Percentiles rank a stretch among this genome's conserved stretches.
phyloP scores from a whole-genome alignment of 2,113 vertebrate genomes.

The Callospermophilus lateralis region DNA sequence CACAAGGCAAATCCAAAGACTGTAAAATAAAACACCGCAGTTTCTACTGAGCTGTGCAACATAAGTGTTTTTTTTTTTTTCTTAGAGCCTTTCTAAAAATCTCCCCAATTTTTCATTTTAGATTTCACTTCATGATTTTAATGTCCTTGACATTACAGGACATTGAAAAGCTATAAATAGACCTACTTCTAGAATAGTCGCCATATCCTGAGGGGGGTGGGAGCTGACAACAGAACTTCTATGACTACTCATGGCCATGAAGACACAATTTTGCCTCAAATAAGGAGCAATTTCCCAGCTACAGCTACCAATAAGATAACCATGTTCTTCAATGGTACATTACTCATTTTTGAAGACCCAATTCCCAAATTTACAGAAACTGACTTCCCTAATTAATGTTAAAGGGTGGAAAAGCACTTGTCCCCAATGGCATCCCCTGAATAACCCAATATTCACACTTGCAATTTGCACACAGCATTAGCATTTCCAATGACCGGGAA shows the following conservation, averaged over 20 bases:
- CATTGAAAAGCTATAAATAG: conserved; percentile 62
- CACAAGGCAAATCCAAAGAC: background rate
- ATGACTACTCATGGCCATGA: conserved; percentile 36
- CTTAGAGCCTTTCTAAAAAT: background rate
- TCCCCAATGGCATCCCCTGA: conserved; percentile 60
- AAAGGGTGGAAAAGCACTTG: background rate
- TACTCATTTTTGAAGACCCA: conserved; percentile 66
- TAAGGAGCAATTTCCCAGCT: background rate
- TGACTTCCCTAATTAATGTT: background rate
- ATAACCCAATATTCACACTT: conserved; percentile 28
- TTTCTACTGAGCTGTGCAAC: conserved; percentile 33
- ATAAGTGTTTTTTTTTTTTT: background rate
- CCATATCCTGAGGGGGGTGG: background rate
- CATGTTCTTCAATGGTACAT: conserved; percentile 60
- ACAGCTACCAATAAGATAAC: conserved; percentile 57
- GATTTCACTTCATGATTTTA: conserved; percentile 19
- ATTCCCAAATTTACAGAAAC: conserved; percentile 51
- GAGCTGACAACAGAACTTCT: conserved; percentile 50
- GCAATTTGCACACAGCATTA: conserved; percentile 75
- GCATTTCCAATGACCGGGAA: conserved; percentile 50
- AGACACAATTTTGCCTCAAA: conserved; percentile 60
- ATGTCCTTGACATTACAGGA: background rate
- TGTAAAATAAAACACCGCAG: background rate
- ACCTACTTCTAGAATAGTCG: conserved; percentile 66
- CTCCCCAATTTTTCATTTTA: conserved; percentile 64